phyloP scores from a whole-genome alignment of 2,888 invertebrate genomes.

The Hofmannophila pseudospretella region DNA sequence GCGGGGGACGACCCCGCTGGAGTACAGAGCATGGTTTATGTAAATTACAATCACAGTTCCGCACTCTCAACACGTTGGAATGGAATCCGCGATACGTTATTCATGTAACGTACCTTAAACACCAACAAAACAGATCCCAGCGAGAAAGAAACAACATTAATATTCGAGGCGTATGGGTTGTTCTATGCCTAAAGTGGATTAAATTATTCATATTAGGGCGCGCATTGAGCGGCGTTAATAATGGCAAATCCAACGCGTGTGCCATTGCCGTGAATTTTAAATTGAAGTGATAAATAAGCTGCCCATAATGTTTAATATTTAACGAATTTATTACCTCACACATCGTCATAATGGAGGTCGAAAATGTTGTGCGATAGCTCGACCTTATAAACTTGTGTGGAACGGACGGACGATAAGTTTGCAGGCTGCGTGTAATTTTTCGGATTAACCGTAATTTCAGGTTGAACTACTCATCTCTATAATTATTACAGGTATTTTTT shows the following conservation, averaged over 20 bases:
- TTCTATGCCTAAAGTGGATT: constrained; percentile 29
- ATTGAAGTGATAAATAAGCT: constrained; percentile 16
- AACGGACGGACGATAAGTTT: background rate
- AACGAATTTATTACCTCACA: constrained; percentile 15
- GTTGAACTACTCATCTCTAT: too few relatives aligned
- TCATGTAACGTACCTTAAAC: constrained; percentile 14
- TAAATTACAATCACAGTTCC: background rate
- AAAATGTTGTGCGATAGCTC: background rate
- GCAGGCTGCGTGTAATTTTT: background rate
- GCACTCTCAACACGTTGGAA: background rate
- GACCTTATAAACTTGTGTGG: constrained; percentile 3
- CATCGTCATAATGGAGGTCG: constrained; percentile 5
- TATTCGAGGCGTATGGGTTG: constrained; percentile 26
- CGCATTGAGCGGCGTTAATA: constrained; percentile 33
- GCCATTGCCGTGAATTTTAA: constrained; percentile 7
- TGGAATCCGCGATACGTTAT: constrained; percentile 16
- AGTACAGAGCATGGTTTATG: too few relatives aligned
- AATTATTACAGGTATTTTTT: too few relatives aligned
- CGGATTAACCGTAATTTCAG: too few relatives aligned
- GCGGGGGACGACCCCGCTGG: too few relatives aligned
- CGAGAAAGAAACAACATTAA: constrained; percentile 30
- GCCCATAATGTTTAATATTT: constrained; percentile 21
- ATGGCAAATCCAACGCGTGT: constrained; percentile 21
- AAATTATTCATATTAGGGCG: constrained; percentile 40
- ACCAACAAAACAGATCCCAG: constrained; percentile 21